Percentiles rank a stretch among this genome's conserved stretches.
Evolutionary conservation across 2,888 invertebrate species (phyloP).

Genomic region (Xiphydria camelus): DNA sequence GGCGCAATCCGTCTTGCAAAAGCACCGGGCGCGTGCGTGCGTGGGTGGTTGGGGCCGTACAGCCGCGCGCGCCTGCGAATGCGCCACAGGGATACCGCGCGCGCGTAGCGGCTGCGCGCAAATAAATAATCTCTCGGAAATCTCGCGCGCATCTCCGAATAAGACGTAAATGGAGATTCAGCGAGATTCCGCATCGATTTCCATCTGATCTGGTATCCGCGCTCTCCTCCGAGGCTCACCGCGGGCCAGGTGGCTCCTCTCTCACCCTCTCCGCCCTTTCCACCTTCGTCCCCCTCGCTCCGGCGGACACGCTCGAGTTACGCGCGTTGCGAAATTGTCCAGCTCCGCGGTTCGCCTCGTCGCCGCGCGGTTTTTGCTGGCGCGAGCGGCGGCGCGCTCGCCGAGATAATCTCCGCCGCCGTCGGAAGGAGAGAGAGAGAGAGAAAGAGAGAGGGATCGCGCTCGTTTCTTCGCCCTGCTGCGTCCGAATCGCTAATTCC

Average conservation of each 20-base stretch:
- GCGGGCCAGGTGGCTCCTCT: conserved; percentile 22
- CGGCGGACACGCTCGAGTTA: conserved; percentile 17
- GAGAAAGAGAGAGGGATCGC: no score
- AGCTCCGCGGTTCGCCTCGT: background rate
- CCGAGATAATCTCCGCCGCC: no score
- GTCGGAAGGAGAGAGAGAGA: no score
- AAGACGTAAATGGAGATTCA: conserved; percentile 43
- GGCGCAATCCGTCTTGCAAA: conserved; percentile 27
- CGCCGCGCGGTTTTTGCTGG: conserved; percentile 2
- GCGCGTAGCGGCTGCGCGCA: background rate
- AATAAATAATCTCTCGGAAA: conserved; percentile 42
- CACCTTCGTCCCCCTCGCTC: no score
- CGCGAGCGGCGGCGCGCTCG: no score
- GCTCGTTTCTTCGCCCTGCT: no score
- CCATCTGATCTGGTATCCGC: conserved; percentile 32
- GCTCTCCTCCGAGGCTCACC: conserved; percentile 14
- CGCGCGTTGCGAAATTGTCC: conserved; percentile 9
- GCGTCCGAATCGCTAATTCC: no score
- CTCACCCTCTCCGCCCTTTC: no score
- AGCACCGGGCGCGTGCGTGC: conserved; percentile 3
- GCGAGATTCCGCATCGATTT: conserved; percentile 36
- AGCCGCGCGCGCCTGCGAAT: no score
- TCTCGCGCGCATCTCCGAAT: conserved; percentile 37
- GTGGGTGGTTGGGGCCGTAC: conserved; percentile 13
- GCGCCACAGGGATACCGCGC: no score